Conservation (phyloP, 2,797 vertebrate species). For the Potorous gilbertii region DNA sequence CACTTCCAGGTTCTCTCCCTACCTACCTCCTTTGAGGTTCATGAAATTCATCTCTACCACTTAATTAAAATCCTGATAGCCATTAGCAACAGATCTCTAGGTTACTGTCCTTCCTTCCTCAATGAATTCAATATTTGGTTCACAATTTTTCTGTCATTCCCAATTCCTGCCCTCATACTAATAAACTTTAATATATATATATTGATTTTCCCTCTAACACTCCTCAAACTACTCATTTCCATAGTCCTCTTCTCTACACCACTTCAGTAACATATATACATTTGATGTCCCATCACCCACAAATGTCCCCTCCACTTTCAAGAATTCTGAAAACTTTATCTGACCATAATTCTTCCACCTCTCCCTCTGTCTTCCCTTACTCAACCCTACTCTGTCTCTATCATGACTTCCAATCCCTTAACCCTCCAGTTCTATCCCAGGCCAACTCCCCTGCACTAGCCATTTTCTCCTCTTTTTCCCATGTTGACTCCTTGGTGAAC, state of each 20-base stretch:
- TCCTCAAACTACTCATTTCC: not conserved
- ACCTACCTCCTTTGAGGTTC: not conserved
- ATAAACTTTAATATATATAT: not conserved
- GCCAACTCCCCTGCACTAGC: not conserved
- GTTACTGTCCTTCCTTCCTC: not conserved
- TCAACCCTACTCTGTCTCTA: not conserved
- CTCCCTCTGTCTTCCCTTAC: not conserved
- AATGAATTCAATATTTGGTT: not conserved
- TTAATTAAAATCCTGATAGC: not conserved
- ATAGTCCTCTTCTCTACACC: not conserved
- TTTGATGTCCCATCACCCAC: not conserved
- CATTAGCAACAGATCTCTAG: not conserved
- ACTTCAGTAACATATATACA: not conserved
- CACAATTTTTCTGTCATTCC: not conserved
- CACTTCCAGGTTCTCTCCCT: not conserved
- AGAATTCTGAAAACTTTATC: not conserved
- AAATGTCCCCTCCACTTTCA: not conserved
- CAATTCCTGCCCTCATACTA: not conserved
- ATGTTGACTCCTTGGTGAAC: not conserved
- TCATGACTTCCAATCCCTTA: not conserved
- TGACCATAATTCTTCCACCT: not conserved
- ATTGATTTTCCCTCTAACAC: not conserved
- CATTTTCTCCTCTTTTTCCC: not conserved
- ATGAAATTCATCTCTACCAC: not conserved
- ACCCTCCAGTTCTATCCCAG: not conserved